Conservation (phyloP, 1,140 invertebrate species). For the Nomia melanderi region DNA sequence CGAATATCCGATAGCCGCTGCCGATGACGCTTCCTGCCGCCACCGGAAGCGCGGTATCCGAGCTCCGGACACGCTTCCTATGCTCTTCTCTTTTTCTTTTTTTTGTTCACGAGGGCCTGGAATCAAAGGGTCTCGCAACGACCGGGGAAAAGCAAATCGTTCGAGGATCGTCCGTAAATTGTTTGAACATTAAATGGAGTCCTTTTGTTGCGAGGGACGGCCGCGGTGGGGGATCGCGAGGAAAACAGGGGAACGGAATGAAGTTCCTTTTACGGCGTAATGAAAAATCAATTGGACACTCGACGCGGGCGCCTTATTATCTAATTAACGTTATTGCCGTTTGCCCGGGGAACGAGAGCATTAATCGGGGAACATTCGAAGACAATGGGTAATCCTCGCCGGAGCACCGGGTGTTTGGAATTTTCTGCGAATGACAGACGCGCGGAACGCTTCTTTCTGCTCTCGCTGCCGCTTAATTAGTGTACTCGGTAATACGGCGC, state of each 20-base stretch:
- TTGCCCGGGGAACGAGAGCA: background rate
- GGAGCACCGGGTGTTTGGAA: background rate
- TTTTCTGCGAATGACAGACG: background rate
- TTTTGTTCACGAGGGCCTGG: background rate
- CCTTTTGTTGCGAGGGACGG: background rate
- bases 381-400: background rate
- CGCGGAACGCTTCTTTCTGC: too few species aligned
- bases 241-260: background rate
- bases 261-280: background rate
- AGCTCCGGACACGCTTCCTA: background rate
- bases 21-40: background rate
- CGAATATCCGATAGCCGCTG: conserved; percentile 35
- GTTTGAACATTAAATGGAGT: conserved; percentile 19
- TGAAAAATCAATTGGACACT: conserved; percentile 31
- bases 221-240: too few species aligned
- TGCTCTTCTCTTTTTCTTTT: conserved; percentile 2
- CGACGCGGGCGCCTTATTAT: conserved; percentile 3
- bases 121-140: background rate
- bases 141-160: background rate
- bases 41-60: background rate
- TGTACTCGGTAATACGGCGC: too few species aligned
- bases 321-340: conserved; percentile 23
- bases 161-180: conserved; percentile 6
- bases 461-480: too few species aligned
- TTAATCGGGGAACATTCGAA: background rate